phyloP scores from a whole-genome alignment of 37 sponge, comb jelly and placozoan genomes.

The Aplysina aerophoba region DNA sequence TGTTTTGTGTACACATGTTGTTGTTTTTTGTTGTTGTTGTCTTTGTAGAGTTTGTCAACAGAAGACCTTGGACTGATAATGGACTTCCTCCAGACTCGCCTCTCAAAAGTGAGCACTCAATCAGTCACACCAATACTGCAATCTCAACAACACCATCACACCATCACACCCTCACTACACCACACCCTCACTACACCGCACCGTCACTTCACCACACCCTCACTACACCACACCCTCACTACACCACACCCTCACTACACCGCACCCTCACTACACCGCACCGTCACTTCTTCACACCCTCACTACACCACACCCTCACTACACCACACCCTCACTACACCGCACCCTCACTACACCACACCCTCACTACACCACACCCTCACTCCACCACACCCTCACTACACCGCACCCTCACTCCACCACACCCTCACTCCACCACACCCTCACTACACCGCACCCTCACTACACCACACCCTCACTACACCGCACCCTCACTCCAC shows the following conservation, averaged over 20 bases:
- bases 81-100: constrained; percentile 71
- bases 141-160: too few species aligned
- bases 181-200: too few species aligned
- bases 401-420: neutral
- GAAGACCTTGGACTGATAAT: constrained; percentile 56
- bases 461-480: too few species aligned
- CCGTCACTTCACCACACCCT: too few species aligned
- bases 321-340: neutral
- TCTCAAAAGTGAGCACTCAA: constrained; percentile 45
- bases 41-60: constrained; percentile 40
- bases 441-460: too few species aligned
- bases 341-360: neutral
- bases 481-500: neutral
- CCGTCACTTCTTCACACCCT: too few species aligned
- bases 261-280: neutral
- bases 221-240: too few species aligned
- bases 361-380: too few species aligned
- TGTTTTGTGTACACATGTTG: neutral
- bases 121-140: too few species aligned
- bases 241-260: neutral
- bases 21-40: neutral
- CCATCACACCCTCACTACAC: neutral
- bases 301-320: too few species aligned
- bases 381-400: too few species aligned
- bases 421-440: neutral